Base-by-base conservation (phyloP, 2,113 vertebrate genomes). In the Corvus hawaiiensis region DNA sequence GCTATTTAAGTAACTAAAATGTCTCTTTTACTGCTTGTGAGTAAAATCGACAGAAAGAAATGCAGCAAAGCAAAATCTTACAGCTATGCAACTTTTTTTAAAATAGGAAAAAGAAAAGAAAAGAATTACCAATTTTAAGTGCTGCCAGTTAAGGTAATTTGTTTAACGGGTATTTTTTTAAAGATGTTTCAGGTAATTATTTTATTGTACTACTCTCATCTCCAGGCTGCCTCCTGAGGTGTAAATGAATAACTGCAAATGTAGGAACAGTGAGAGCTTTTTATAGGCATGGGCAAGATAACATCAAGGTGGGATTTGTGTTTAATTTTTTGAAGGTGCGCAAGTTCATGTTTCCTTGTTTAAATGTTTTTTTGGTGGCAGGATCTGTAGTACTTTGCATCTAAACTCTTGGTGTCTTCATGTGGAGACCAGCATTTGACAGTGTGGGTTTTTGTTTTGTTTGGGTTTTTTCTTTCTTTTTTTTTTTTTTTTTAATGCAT, bases 101-200 rank as follows among this genome's bases (percentile, higher is more conserved):
- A 92, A 95, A 88, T 67, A 90, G 72, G 76, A 35, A 55, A 91
- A 69, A 87, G 83, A 87, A 93, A 96, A 64, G 32, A 94, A 93
- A 96, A 64, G 33, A 94, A 94, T 97, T 96, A 97, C 82, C 77
- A 93, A 55, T 97, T 97, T 97, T 93, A 94, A 97, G 91, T 97
- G 97, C 97, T 98, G 97, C 97, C 98, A 96, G 95, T 97, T 95
- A 95, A 89, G 96, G 87, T 97, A 95, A 98, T 97, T 98, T 97
- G 95, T 98, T 97, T 98, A 97, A 98, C 97, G 97, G 98, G 98
- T 98, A 98, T 98, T 97, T 96, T 97, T 98, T 97, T 96, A 93
- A 90, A 88, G 94, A 95, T 44, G 90, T 97, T 97, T 98, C 95
- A 97, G 96, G 94, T 98, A 95, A 97, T 98, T 98, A 97, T 97